Evolutionary conservation across 2,113 vertebrate genomes (phyloP), one percentile per base, ranked within the genome.

Genomic region (Oryzias curvinotus): DNA sequence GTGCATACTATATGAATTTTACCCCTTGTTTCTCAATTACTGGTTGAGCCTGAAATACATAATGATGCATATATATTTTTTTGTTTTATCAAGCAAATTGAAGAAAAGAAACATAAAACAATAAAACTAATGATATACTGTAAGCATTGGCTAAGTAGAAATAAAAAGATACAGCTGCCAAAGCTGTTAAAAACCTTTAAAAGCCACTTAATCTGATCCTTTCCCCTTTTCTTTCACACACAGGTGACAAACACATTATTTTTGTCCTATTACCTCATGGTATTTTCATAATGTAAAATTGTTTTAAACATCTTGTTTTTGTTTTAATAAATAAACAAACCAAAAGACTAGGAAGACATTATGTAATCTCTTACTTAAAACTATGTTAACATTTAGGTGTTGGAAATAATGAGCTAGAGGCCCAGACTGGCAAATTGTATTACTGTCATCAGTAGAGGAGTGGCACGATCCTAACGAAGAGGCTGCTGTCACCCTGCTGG

Each of bases 401-500:
- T 46, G 18, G 36, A 65, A 6, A 47, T 26, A 0, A 2, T 4
- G 42, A 59, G 65, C 74, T 52, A 4, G 12, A 52, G 42, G 45
- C 52, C 69, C 7, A 53, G 18, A 66, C 12, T 1, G 59, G 48
- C 61, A 30, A 44, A 18, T 44, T 42, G 23, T 23, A 45, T 53
- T 21, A 28, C 17, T 26, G 18, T 51, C 36, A 43, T 53, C 49
- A 46, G 47, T 3, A 49, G 12, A 49, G 15, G 16, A 18, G n/a
- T 5, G 13, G 14, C 44, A 0, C 17, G 54, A 62, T 83, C 55
- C 25, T 70, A 55, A 81, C 74, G 57, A 77, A 81, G 47, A 62
- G 63, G 75, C 62, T 30, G 54, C 48, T 5, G 14, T 43, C 44
- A 23, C 55, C 45, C 47, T 52, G 60, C 44, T 41, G 68, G n/a